These are phyloP conservation scores for Callyntrura guangdongensis DNA, from an alignment of 2,888 invertebrate species.

Conservation along the genomic window DNA sequence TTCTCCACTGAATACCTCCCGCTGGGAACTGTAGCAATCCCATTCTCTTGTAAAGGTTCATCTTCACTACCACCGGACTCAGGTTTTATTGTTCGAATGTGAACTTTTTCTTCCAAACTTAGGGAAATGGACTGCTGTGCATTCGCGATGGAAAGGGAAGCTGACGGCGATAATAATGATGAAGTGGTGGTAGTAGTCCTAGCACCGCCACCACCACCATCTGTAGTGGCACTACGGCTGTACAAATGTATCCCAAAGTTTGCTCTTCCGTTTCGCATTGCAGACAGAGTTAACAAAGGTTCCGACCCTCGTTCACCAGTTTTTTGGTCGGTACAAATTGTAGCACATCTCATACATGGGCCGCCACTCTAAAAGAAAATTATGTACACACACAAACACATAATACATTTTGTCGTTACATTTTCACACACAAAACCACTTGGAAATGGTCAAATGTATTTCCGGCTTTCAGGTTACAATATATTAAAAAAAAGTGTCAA, in stretches of 20 bases:
- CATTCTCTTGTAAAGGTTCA: constrained; percentile 74
- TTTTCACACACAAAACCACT: constrained; percentile 38
- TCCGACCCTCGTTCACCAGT: constrained; percentile 90
- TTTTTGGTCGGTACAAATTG: constrained; percentile 97
- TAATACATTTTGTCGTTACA: constrained; percentile 23
- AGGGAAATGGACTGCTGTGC: constrained; percentile 64
- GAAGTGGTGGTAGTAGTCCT: constrained; percentile 10
- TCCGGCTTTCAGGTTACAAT: constrained; percentile 34
- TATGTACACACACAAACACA: constrained; percentile 6
- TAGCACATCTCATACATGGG: constrained; percentile 96
- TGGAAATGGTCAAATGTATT: constrained; percentile 22
- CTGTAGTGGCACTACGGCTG: not conserved
- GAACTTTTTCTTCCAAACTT: constrained; percentile 75
- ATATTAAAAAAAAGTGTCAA: constrained; percentile 57
- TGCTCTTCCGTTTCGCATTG: constrained; percentile 90
- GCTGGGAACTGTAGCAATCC: constrained; percentile 78
- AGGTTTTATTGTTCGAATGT: constrained; percentile 76
- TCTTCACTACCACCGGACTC: constrained; percentile 61
- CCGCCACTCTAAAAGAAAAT: constrained; percentile 89
- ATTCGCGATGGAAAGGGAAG: constrained; percentile 56
- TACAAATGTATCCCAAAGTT: constrained; percentile 93
- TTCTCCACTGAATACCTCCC: constrained; percentile 75
- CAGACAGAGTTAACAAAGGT: constrained; percentile 91
- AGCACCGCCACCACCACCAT: not conserved
- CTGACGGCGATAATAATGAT: constrained; percentile 65